These are phyloP conservation scores for Crenichthys baileyi DNA, from an alignment of 2,797 vertebrate species.

Conservation along the genomic window DNA sequence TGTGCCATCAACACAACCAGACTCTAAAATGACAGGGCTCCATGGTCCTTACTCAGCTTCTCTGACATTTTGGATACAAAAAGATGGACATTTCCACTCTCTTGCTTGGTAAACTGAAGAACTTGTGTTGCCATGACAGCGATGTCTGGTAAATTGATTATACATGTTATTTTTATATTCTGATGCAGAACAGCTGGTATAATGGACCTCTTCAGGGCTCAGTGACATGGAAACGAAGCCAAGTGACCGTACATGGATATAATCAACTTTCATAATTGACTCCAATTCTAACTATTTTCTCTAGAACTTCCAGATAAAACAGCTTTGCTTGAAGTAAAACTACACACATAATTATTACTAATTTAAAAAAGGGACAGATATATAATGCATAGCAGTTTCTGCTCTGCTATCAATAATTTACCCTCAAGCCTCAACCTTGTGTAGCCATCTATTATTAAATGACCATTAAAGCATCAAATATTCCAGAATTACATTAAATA, in stretches of 20 bases:
- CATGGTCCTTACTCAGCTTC: not conserved
- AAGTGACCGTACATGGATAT: conserved; percentile 57
- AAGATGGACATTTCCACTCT: conserved; percentile 13
- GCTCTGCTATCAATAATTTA: conserved; percentile 51
- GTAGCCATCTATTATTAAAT: conserved; percentile 42
- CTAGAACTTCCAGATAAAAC: not conserved
- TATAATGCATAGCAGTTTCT: not conserved
- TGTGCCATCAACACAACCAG: conserved; percentile 11
- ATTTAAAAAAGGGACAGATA: not conserved
- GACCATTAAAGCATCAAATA: not conserved
- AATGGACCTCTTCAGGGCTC: conserved; percentile 38
- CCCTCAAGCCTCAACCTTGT: conserved; percentile 18
- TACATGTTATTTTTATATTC: conserved; percentile 21
- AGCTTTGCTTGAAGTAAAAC: not conserved
- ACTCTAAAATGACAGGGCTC: not conserved
- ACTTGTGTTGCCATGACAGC: conserved; percentile 13
- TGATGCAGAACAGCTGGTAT: conserved; percentile 47
- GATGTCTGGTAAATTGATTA: conserved; percentile 30
- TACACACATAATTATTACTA: not conserved
- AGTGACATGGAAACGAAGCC: conserved; percentile 53
- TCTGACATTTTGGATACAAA: conserved; percentile 4
- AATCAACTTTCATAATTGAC: conserved; percentile 18
- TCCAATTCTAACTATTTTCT: conserved; percentile 20
- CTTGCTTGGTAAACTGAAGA: conserved; percentile 1
- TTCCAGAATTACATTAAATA: not conserved